A percentile compares a stretch with the other conserved stretches of the same genome.
These are phyloP conservation scores for Chrosomus eos DNA, from an alignment of 2,797 vertebrate species.

Conservation along the genomic window DNA sequence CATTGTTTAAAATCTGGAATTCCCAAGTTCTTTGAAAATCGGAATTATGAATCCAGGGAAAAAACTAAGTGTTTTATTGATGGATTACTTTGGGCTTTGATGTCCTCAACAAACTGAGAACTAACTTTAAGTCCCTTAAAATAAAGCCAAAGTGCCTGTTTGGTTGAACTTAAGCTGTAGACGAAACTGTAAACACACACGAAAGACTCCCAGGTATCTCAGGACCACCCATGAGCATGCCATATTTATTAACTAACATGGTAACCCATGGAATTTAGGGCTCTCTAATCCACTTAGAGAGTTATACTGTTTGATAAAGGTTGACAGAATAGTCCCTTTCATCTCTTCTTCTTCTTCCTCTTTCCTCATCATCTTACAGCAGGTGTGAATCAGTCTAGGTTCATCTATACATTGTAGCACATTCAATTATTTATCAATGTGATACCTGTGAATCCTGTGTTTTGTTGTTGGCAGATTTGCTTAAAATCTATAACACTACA, in stretches of 20 bases:
- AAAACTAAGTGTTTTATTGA: not conserved
- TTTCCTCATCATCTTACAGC: conserved; percentile 16
- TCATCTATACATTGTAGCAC: not conserved
- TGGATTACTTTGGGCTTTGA: conserved; percentile 41
- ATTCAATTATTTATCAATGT: not conserved
- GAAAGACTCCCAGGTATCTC: conserved; percentile 25
- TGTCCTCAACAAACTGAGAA: conserved; percentile 16
- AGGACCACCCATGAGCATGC: conserved; percentile 7
- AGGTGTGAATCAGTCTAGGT: conserved; percentile 8
- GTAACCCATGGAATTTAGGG: not conserved
- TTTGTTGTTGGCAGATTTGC: not conserved
- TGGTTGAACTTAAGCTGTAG: not conserved
- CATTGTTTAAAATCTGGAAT: conserved; percentile 1
- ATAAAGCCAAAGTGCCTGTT: conserved; percentile 22
- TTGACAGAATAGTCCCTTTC: conserved; percentile 19
- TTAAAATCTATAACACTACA: not conserved
- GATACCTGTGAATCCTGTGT: not conserved
- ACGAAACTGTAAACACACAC: conserved; percentile 45
- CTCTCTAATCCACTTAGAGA: not conserved
- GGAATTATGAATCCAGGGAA: not conserved
- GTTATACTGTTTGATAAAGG: conserved; percentile 3
- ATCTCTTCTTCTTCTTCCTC: conserved; percentile 27
- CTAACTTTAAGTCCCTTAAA: not conserved
- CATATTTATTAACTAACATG: conserved; percentile 35
- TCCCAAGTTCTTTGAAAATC: conserved; percentile 3